Percentiles rank a stretch among this genome's conserved stretches.
phyloP scores from a whole-genome alignment of 92 coral and sea anemone species.

The Porites divaricata region DNA sequence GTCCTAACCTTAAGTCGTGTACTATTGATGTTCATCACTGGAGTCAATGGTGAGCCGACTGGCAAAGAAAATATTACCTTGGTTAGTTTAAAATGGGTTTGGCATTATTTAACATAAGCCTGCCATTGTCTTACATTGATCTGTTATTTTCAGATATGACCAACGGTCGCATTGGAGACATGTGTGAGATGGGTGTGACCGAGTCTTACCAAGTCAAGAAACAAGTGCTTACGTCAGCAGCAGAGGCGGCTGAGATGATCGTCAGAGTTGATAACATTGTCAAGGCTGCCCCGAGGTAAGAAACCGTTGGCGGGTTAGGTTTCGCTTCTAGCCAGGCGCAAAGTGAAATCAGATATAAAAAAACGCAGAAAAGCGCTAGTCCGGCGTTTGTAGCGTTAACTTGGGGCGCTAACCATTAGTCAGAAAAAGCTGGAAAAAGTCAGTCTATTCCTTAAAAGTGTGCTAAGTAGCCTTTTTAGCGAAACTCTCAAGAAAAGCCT shows the following conservation, averaged over 20 bases:
- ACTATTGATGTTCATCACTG: too few species aligned
- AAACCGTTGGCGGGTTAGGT: background rate
- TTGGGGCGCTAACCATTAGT: too few species aligned
- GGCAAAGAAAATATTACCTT: background rate
- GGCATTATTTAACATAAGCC: background rate
- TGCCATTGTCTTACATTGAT: background rate
- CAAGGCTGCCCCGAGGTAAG: slow-evolving; percentile 97
- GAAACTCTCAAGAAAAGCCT: too few species aligned
- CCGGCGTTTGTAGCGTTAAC: too few species aligned
- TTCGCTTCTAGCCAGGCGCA: background rate
- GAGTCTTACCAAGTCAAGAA: slow-evolving; percentile 96
- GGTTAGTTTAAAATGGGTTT: background rate
- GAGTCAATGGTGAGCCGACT: too few species aligned
- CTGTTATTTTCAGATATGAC: slow-evolving; percentile 73
- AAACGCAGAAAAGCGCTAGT: too few species aligned
- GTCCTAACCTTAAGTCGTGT: too few species aligned
- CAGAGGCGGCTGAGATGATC: slow-evolving; percentile 99
- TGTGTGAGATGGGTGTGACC: slow-evolving; percentile 95
- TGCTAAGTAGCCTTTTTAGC: too few species aligned
- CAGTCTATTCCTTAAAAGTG: too few species aligned
- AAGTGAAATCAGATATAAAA: too few species aligned
- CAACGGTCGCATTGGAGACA: slow-evolving; percentile 88
- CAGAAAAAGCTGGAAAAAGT: too few species aligned
- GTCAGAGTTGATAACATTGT: slow-evolving; percentile 96
- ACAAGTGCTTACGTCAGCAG: slow-evolving; percentile 92